phyloP scores from a whole-genome alignment of 2,797 vertebrate genomes.

The Peromyscus nudipes region DNA sequence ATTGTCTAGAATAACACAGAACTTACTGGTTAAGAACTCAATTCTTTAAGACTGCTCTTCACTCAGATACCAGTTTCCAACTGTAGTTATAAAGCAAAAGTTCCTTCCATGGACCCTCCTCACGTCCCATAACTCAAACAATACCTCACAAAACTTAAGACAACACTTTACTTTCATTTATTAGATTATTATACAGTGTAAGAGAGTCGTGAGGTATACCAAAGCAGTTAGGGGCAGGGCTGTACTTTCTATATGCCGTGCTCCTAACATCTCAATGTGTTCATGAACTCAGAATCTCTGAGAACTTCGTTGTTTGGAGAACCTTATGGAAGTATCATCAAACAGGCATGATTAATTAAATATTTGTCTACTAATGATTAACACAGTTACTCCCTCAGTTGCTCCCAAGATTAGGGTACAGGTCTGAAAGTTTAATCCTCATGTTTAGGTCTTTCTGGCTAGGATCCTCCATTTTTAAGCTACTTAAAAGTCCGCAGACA shows the following conservation, averaged over 20 bases:
- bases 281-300: background rate
- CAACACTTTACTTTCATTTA: background rate
- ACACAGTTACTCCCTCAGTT: background rate
- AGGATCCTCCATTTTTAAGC: background rate
- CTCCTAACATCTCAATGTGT: background rate
- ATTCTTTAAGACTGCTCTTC: background rate
- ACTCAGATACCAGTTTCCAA: background rate
- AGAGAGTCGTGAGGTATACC: fast-evolving
- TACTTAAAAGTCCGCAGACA: background rate
- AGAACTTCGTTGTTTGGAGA: background rate
- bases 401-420: background rate
- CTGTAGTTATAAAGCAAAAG: background rate
- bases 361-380: background rate
- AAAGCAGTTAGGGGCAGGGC: fast-evolving
- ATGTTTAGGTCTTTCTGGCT: background rate
- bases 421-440: background rate
- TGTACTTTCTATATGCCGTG: background rate
- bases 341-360: background rate
- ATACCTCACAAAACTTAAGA: background rate
- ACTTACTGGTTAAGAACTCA: too few species aligned
- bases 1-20: background rate
- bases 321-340: background rate
- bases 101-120: background rate
- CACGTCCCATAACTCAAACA: background rate
- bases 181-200: background rate